Conservation (phyloP, 2,797 vertebrate species). For the Takifugu rubripes region DNA sequence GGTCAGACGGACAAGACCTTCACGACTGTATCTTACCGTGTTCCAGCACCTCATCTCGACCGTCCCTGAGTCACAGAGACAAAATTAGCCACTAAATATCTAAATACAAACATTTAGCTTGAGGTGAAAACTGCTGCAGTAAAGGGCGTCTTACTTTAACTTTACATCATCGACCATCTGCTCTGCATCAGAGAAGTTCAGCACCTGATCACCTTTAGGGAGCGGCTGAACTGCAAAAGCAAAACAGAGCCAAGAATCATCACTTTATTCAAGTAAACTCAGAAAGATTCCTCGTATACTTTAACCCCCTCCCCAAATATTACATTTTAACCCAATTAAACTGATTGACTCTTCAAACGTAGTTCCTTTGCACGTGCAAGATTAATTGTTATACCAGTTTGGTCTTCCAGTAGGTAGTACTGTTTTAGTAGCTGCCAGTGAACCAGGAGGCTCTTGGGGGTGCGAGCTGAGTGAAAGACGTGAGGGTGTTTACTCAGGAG, state of each 20-base stretch:
- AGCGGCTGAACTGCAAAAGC: constrained; percentile 88
- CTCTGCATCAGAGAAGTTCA: constrained; percentile 95
- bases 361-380: background rate
- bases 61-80: constrained; percentile 75
- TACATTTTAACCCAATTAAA: too few relatives aligned
- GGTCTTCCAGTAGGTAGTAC: constrained; percentile 94
- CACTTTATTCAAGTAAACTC: too few relatives aligned
- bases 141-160: constrained; percentile 80
- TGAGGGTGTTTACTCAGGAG: constrained; percentile 87
- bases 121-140: background rate
- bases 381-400: constrained; percentile 80
- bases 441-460: constrained; percentile 88
- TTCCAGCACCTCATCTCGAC: constrained; percentile 90
- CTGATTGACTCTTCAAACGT: too few relatives aligned
- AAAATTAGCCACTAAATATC: background rate
- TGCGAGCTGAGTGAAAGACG: constrained; percentile 89
- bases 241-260: constrained; percentile 11
- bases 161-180: constrained; percentile 93
- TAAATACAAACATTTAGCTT: background rate
- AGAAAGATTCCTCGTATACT: too few relatives aligned
- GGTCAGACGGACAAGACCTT: background rate
- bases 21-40: constrained; percentile 79
- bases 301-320: too few relatives aligned
- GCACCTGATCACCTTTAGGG: constrained; percentile 94
- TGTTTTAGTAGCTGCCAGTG: constrained; percentile 98